These are phyloP conservation scores for Panonychus citri DNA, from an alignment of 1,140 invertebrate species.

Conservation along the genomic window DNA sequence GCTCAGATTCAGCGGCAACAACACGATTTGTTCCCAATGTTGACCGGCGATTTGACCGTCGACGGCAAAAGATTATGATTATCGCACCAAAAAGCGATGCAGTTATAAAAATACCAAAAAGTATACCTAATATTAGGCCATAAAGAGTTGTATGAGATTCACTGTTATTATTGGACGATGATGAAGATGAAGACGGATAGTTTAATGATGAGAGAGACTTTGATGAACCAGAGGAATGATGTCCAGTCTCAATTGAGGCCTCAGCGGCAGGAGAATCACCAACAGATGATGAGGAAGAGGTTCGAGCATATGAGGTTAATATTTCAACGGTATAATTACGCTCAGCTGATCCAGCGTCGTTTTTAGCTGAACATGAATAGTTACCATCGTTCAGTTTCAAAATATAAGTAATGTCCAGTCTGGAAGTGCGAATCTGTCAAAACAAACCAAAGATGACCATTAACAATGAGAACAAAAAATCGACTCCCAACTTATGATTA, in stretches of 20 bases:
- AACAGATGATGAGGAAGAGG: neutral
- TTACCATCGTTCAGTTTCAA: neutral
- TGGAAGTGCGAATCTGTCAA: neutral
- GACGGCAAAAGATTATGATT: constrained; percentile 6
- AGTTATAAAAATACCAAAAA: constrained; percentile 10
- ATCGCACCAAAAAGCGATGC: constrained; percentile 6
- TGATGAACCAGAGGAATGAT: neutral
- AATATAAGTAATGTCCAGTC: constrained; percentile 1
- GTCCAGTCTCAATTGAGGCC: neutral
- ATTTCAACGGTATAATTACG: neutral
- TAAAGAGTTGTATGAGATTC: constrained; percentile 1
- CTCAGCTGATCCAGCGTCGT: neutral
- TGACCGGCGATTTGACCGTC: neutral
- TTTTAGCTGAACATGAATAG: neutral
- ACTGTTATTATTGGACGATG: neutral
- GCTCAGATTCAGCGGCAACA: neutral
- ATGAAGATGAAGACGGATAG: neutral
- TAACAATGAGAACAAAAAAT: no score
- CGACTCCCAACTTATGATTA: no score
- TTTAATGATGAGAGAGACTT: neutral
- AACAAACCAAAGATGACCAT: neutral
- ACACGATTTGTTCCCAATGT: constrained; percentile 1
- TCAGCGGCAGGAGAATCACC: neutral
- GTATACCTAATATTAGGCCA: constrained; percentile 8
- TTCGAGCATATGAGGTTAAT: neutral